Base-by-base conservation (phyloP, 2,113 vertebrate genomes). In the Montifringilla adamsi region DNA sequence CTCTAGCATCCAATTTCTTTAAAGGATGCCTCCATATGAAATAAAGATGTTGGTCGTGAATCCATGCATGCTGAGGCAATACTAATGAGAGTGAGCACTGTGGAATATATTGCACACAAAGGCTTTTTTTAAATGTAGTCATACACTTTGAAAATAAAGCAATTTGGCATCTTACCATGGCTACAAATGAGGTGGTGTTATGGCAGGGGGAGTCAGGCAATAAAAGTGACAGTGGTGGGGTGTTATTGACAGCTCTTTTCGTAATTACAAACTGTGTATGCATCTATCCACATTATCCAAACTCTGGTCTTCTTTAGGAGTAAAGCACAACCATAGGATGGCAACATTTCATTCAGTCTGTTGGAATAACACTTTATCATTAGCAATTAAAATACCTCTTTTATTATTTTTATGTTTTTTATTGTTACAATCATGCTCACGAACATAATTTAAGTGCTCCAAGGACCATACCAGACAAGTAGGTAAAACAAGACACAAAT, bases 211-310 rank as follows among this genome's bases (percentile, higher is more conserved):
- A 96, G 89, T 43, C 15, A 33, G 72, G 94, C 94, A 95, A 97
- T 98, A 97, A 98, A 98, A 97, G 88, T 77, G 55, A 96, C 95
- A 94, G 95, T 94, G 95, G 91, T 93, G 62, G 93, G 93, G 93
- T 92, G 94, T 97, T 97, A 88, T 92, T 95, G 96, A 97, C 96
- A 97, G 91, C 81, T 95, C 94, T 96, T 96, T 90, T 90, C 67
- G 90, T 97, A 96, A 97, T 94, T 90, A 85, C 87, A 94, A 55
- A 83, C 94, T 55, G 41, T 69, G 49, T 49, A 33, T 87, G 35
- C 70, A 90, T 97, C 97, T 94, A 88, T 96, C 94, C 90, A 88
- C 46, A 52, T 93, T 95, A 95, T 93, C 93, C 84, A 81, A 85
- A 73, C 80, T 84, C 88, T 67, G 84, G 46, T 89, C 69, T 92